A percentile compares a stretch with the other conserved stretches of the same genome.
phyloP scores from a whole-genome alignment of 1,140 invertebrate species.

The Drosophila bocki region DNA sequence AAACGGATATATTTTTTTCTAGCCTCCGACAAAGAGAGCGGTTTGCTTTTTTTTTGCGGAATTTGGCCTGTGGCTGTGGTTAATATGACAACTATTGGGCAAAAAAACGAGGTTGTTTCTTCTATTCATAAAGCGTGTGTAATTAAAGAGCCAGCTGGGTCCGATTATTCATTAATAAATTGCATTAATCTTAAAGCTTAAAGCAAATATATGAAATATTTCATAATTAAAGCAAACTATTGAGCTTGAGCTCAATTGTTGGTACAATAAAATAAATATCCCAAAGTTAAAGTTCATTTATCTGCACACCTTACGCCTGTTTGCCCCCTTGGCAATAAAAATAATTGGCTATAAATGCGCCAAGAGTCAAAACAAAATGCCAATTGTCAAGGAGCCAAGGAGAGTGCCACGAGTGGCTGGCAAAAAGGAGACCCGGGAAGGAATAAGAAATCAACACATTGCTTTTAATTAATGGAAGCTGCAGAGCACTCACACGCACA shows the following conservation, averaged over 20 bases:
- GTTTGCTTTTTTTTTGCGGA: neutral
- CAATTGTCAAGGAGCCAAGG: slow-evolving; percentile 41
- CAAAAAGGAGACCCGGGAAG: neutral
- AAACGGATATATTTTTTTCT: slow-evolving; percentile 16
- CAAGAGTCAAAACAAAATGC: slow-evolving; percentile 70
- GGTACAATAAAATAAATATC: slow-evolving; percentile 10
- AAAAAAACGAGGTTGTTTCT: slow-evolving; percentile 7
- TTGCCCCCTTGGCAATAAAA: slow-evolving; percentile 56
- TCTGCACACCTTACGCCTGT: slow-evolving; percentile 61
- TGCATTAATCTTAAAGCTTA: slow-evolving; percentile 1
- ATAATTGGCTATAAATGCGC: slow-evolving; percentile 81
- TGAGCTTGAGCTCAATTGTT: neutral
- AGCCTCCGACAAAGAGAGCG: slow-evolving; percentile 8
- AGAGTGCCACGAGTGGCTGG: slow-evolving; percentile 1
- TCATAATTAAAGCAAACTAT: neutral
- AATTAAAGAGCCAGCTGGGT: neutral
- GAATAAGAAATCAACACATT: slow-evolving; percentile 62
- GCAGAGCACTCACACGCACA: slow-evolving; percentile 28
- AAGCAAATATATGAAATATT: slow-evolving; percentile 4
- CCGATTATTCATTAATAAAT: slow-evolving; percentile 10
- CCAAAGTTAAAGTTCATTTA: slow-evolving; percentile 61
- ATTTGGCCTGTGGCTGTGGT: neutral
- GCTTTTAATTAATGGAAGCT: slow-evolving; percentile 76
- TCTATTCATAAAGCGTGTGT: slow-evolving; percentile 3
- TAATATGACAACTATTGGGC: slow-evolving; percentile 4